Evolutionary conservation across 2,888 invertebrate genomes (phyloP).

Genomic region (Campoplex nolae): DNA sequence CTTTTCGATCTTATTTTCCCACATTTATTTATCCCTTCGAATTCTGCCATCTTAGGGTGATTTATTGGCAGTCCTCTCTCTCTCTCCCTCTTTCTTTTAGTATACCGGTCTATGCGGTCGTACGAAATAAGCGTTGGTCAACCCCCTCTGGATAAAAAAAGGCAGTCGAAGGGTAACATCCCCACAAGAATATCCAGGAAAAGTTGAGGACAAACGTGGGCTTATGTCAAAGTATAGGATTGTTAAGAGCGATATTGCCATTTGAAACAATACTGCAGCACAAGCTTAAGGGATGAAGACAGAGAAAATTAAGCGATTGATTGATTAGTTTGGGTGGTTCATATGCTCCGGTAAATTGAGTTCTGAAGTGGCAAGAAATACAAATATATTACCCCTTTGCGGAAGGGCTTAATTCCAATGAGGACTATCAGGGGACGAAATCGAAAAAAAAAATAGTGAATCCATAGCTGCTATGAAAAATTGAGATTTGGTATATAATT

Average conservation of each 20-base stretch:
- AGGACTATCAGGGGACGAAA: neutral
- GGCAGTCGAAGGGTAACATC: neutral
- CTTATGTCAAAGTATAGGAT: neutral
- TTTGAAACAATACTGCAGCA: neutral
- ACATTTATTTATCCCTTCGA: conserved; percentile 25
- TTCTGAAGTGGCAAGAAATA: neutral
- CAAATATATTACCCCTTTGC: neutral
- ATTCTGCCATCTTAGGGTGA: conserved; percentile 6
- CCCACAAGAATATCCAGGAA: neutral
- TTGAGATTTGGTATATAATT: neutral
- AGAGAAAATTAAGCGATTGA: conserved; percentile 9
- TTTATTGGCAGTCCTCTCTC: neutral
- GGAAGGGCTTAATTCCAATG: neutral
- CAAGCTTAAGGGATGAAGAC: neutral
- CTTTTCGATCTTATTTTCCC: conserved; percentile 1
- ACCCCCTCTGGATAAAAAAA: neutral
- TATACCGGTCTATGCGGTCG: too few species aligned
- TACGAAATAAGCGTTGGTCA: neutral
- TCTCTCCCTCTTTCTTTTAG: too few species aligned
- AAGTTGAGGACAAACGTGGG: neutral
- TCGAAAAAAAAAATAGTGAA: neutral
- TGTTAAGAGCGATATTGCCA: conserved; percentile 8
- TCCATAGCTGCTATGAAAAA: neutral
- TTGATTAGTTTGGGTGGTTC: conserved; percentile 3
- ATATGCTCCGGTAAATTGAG: neutral